Percentiles rank a stretch among this genome's conserved stretches.
Evolutionary conservation across 2,797 vertebrate genomes (phyloP).

Genomic region (Neosilurus mollespiculum): DNA sequence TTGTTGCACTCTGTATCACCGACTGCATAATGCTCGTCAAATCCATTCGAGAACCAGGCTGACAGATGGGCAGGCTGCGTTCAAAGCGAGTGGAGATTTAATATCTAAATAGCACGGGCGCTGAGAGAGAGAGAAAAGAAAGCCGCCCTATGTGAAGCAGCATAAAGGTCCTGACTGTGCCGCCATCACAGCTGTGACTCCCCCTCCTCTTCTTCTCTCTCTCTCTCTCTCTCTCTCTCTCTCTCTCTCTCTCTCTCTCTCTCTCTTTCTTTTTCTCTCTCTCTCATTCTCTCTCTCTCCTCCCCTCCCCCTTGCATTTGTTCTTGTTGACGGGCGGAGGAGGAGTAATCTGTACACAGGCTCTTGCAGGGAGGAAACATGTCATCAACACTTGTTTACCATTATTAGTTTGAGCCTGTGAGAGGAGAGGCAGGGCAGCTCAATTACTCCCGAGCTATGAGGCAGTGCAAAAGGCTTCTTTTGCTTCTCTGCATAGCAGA

Average conservation of each 20-base stretch:
- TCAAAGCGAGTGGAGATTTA: slow-evolving; percentile 76
- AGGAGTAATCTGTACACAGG: slow-evolving; percentile 59
- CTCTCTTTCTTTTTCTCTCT: slow-evolving; percentile 12
- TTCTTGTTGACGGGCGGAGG: slow-evolving; percentile 64
- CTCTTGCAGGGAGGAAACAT: slow-evolving; percentile 59
- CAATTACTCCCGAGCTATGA: slow-evolving; percentile 48
- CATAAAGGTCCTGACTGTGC: slow-evolving; percentile 72
- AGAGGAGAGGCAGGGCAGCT: slow-evolving; percentile 56
- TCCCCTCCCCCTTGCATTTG: slow-evolving; percentile 61
- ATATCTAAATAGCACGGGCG: slow-evolving; percentile 78
- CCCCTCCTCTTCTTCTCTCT: slow-evolving; percentile 48
- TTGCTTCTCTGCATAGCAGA: neutral
- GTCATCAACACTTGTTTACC: slow-evolving; percentile 72
- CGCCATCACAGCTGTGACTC: slow-evolving; percentile 76
- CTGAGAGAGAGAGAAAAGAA: slow-evolving; percentile 63
- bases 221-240: slow-evolving; percentile 12
- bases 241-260: slow-evolving; percentile 23
- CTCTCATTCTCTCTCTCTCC: slow-evolving; percentile 12
- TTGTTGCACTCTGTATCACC: slow-evolving; percentile 69
- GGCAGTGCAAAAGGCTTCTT: slow-evolving; percentile 20
- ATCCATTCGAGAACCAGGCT: slow-evolving; percentile 72
- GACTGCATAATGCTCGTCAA: slow-evolving; percentile 75
- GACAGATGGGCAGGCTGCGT: slow-evolving; percentile 80
- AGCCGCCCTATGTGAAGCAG: slow-evolving; percentile 65
- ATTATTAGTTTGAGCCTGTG: slow-evolving; percentile 64